Evolutionary conservation across 2,888 invertebrate species (phyloP), one percentile per base, ranked within the genome.

Genomic region (Drosophila hawaiiensis): DNA sequence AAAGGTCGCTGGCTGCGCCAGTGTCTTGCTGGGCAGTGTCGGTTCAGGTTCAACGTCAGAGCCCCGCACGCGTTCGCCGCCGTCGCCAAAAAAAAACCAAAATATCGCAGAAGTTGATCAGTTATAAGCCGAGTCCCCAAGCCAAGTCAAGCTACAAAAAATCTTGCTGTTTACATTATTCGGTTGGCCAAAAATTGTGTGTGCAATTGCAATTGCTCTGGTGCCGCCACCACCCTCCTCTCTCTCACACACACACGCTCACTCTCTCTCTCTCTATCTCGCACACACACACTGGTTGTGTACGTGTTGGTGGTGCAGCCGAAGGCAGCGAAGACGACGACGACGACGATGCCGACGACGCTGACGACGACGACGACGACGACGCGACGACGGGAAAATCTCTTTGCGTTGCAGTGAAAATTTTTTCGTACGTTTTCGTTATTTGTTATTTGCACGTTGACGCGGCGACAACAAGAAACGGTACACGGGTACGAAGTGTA

Each of bases 391-490:
- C 82, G 91, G 84, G 84, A 83, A 88, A 91, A 90, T 84, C 88
- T 91, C 80, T 87, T 82, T 73, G 70, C 83, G 83, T 76, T 84
- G 91, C 90, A 83, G 84, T 89, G 91, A 84, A 91, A 87, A 91
- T 91, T 77, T 86, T 83, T 89, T 90, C 89, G 84, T 85, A 80
- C 83, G 80, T 91, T 90, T 89, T 87, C 86, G 91, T 91, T 91
- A 91, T 92, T 91, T 92, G 92, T 91, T 91, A 91, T 91, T 91
- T 84, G 92, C 92, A 92, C 91, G 92, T 90, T 92, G 92, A 91
- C 92, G 91, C 84, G 84, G 86, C 91, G 92, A 91, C 84, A 90
- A 85, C 84, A 83, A 84, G 88, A 76, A 84, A 83, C 89, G 91
- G 70, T 71, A 77, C 69, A 75, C 79, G 79, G 82, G 12, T 55